phyloP scores from a whole-genome alignment of 2,113 vertebrate species.

The Physeter macrocephalus region DNA sequence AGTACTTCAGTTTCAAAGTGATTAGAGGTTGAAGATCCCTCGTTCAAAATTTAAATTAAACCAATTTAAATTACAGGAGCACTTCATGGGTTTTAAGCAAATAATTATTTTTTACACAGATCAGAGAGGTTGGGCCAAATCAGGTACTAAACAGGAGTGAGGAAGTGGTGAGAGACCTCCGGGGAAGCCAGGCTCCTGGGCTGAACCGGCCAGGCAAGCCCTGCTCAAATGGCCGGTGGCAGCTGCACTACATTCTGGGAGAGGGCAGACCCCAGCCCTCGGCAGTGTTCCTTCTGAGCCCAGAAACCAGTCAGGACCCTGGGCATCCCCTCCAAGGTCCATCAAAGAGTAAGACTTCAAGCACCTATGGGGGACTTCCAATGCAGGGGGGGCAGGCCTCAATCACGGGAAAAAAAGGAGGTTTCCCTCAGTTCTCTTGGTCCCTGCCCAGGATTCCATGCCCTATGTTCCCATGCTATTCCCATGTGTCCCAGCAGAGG shows the following conservation, averaged over 20 bases:
- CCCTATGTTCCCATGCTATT: rapidly evolving
- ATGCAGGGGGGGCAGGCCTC: rapidly evolving
- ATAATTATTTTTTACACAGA: slow-evolving; percentile 72
- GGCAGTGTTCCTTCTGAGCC: background rate
- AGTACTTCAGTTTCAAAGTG: slow-evolving; percentile 84
- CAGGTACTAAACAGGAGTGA: background rate
- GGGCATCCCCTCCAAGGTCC: background rate
- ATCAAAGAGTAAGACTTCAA: background rate
- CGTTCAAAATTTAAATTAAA: slow-evolving; percentile 86
- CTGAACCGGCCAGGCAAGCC: background rate
- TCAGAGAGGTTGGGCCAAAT: slow-evolving; percentile 54
- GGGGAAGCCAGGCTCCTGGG: background rate
- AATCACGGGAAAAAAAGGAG: rapidly evolving
- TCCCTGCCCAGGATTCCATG: background rate
- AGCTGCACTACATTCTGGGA: background rate
- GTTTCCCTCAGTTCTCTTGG: rapidly evolving
- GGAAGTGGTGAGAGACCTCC: background rate
- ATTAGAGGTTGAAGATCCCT: slow-evolving; percentile 82
- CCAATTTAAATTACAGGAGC: slow-evolving; percentile 80
- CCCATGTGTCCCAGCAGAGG: rapidly evolving
- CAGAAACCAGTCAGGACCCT: background rate
- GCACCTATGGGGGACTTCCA: rapidly evolving
- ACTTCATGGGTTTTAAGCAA: slow-evolving; percentile 82
- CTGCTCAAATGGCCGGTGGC: background rate
- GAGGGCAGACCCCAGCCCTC: background rate